Percentiles rank a stretch among this genome's conserved stretches.
Evolutionary conservation across 2,888 invertebrate genomes (phyloP).

Genomic region (Galeopsomyia nigrocyanea): DNA sequence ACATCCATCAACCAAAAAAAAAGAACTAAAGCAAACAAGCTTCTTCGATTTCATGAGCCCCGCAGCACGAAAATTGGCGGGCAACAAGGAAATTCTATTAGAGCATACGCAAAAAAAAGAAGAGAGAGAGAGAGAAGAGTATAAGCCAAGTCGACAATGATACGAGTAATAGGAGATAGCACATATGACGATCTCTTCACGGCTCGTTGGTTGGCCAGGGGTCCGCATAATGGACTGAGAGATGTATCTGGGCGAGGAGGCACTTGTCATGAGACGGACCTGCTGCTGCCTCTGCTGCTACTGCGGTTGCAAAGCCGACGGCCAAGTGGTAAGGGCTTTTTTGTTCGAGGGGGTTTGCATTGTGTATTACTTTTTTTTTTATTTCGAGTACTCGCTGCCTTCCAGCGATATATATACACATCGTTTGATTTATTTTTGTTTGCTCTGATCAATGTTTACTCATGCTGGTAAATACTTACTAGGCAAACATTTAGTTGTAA

Average conservation of each 20-base stretch:
- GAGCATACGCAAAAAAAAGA: background rate
- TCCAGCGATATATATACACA: too few species aligned
- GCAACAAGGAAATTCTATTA: slow-evolving; percentile 45
- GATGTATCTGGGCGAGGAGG: background rate
- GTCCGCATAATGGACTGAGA: slow-evolving; percentile 5
- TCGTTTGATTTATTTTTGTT: too few species aligned
- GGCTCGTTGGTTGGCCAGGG: slow-evolving; percentile 62
- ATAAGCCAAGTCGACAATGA: slow-evolving; percentile 21
- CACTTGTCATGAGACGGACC: background rate
- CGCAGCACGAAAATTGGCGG: slow-evolving; percentile 17
- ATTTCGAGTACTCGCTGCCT: too few species aligned
- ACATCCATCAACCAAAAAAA: too few species aligned
- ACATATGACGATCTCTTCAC: slow-evolving; percentile 64
- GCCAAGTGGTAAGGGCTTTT: slow-evolving; percentile 37
- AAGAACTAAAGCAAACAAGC: too few species aligned
- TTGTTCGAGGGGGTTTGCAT: slow-evolving; percentile 13
- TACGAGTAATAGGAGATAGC: slow-evolving; percentile 54
- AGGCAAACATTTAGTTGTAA: too few species aligned
- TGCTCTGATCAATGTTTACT: too few species aligned
- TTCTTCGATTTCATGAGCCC: background rate
- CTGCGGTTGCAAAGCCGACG: slow-evolving; percentile 9
- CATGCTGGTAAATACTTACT: too few species aligned
- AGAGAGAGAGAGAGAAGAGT: slow-evolving; percentile 3
- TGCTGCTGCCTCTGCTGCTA: background rate
- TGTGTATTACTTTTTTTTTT: background rate